Evolutionary conservation across 2,888 invertebrate species (phyloP).

Genomic region (Chloromyia formosa): DNA sequence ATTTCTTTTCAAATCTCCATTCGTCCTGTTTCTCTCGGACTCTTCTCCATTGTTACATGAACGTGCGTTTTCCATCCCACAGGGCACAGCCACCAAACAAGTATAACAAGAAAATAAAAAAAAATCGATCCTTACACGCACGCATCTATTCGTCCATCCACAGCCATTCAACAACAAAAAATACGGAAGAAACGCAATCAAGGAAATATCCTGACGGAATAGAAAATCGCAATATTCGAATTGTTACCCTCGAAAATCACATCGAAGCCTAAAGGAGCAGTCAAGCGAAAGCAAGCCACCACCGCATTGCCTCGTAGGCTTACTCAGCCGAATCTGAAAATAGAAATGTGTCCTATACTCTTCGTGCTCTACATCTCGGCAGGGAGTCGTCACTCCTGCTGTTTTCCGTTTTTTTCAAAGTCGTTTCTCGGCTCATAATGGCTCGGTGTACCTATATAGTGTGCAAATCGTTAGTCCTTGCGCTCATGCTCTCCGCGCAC

Average conservation of each 20-base stretch:
- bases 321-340: neutral
- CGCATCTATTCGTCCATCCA: neutral
- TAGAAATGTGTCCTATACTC: neutral
- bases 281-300: too few relatives aligned
- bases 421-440: too few relatives aligned
- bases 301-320: too few relatives aligned
- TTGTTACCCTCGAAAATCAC: slow-evolving; percentile 24
- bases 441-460: too few relatives aligned
- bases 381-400: neutral
- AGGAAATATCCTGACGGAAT: slow-evolving; percentile 3
- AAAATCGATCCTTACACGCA: slow-evolving; percentile 3
- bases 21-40: too few relatives aligned
- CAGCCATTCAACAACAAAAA: neutral
- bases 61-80: too few relatives aligned
- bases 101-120: too few relatives aligned
- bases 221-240: slow-evolving; percentile 7
- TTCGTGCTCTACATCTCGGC: neutral
- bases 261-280: neutral
- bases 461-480: too few relatives aligned
- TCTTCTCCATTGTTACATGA: too few relatives aligned
- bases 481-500: neutral
- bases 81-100: too few relatives aligned
- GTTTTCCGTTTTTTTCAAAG: neutral
- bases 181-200: neutral
- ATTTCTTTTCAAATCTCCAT: too few relatives aligned